Evolutionary conservation across 1,140 invertebrate genomes (phyloP).

Genomic region (Psix sp.): DNA sequence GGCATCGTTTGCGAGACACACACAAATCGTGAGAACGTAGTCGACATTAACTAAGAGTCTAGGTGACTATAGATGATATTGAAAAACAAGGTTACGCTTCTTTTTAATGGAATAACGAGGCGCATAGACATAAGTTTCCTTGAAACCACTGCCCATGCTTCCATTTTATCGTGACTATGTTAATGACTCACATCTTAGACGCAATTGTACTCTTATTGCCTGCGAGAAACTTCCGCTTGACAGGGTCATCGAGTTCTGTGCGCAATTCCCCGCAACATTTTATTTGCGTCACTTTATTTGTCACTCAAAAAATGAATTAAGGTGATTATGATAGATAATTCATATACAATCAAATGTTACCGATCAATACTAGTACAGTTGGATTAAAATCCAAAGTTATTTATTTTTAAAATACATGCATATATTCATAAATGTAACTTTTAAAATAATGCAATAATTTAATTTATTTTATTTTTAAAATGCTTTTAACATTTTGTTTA

Average conservation of each 20-base stretch:
- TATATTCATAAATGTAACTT: too few species aligned
- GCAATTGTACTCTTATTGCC: conserved; percentile 48
- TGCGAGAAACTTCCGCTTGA: conserved; percentile 57
- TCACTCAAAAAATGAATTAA: conserved; percentile 9
- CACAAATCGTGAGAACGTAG: conserved; percentile 52
- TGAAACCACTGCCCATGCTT: conserved; percentile 54
- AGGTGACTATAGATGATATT: conserved; percentile 33
- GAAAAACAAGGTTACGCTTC: conserved; percentile 55
- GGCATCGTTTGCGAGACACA: conserved; percentile 43
- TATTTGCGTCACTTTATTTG: conserved; percentile 31
- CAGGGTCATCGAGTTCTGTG: conserved; percentile 53
- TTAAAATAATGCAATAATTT: too few species aligned
- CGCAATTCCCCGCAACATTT: conserved; percentile 33
- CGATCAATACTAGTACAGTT: too few species aligned
- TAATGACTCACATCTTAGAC: conserved; percentile 50
- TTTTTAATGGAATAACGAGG: conserved; percentile 51
- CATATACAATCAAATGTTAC: too few species aligned
- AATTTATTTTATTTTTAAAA: too few species aligned
- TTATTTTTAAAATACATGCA: too few species aligned
- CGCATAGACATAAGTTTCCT: conserved; percentile 37
- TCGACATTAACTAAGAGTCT: conserved; percentile 32
- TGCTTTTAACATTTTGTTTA: too few species aligned
- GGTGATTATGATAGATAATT: too few species aligned
- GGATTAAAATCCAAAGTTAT: too few species aligned
- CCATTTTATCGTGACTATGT: conserved; percentile 26